phyloP scores from a whole-genome alignment of 1,140 invertebrate genomes.

The Psix sp. region DNA sequence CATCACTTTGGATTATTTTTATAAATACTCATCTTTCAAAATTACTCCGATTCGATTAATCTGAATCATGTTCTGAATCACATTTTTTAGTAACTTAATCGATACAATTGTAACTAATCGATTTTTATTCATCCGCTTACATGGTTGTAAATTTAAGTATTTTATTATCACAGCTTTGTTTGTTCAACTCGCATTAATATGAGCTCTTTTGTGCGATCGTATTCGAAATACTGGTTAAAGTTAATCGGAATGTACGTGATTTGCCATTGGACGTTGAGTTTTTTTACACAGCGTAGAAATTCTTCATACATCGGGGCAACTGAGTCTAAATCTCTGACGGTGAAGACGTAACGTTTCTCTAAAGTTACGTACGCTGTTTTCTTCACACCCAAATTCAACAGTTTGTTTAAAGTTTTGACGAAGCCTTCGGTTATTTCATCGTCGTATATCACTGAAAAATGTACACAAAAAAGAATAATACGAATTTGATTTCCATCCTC shows the following conservation, averaged over 20 bases:
- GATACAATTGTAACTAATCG: too few relatives aligned
- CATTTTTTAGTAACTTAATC: too few relatives aligned
- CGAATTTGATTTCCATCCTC: too few relatives aligned
- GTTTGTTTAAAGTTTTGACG: conserved; percentile 83
- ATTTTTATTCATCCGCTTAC: too few relatives aligned
- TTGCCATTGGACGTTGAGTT: conserved; percentile 77
- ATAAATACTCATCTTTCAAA: too few relatives aligned
- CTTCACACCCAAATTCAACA: conserved; percentile 79
- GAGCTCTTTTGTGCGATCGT: conserved; percentile 86
- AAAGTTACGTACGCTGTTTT: conserved; percentile 87
- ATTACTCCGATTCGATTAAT: too few relatives aligned
- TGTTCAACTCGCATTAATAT: conserved; percentile 84
- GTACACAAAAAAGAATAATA: conserved; percentile 11
- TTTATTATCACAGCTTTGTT: conserved; percentile 4
- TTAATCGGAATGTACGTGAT: conserved; percentile 82
- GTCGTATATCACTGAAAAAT: conserved; percentile 89
- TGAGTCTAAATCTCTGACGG: conserved; percentile 85
- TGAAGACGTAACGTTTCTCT: conserved; percentile 93
- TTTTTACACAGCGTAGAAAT: conserved; percentile 81
- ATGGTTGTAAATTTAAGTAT: too few relatives aligned
- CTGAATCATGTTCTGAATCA: too few relatives aligned
- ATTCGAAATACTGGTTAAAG: conserved; percentile 89
- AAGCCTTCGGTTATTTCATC: conserved; percentile 90
- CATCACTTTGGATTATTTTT: too few relatives aligned
- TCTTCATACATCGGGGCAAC: conserved; percentile 91